Evolutionary conservation across 2,797 vertebrate species (phyloP).

Genomic region (Taenioides sp.): DNA sequence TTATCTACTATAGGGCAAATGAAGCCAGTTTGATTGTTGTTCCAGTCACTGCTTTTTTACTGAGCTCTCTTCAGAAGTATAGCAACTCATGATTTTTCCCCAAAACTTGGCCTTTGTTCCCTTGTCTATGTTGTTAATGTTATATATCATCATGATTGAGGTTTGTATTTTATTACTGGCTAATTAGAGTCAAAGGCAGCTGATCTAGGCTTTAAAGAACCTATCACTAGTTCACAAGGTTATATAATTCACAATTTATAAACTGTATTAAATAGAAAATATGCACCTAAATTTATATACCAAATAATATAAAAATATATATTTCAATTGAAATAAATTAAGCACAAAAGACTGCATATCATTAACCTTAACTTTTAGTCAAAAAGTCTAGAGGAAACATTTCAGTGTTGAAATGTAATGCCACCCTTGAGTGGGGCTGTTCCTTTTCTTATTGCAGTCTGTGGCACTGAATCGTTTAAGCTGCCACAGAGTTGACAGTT

Average conservation of each 20-base stretch:
- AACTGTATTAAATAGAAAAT: too few relatives aligned
- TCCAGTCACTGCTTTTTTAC: too few relatives aligned
- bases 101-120: too few relatives aligned
- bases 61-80: too few relatives aligned
- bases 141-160: too few relatives aligned
- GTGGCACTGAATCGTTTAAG: slow-evolving; percentile 62
- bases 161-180: too few relatives aligned
- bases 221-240: neutral
- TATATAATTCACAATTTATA: neutral
- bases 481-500: slow-evolving; percentile 65
- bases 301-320: neutral
- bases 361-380: slow-evolving; percentile 27
- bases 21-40: too few relatives aligned
- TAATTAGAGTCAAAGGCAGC: neutral
- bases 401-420: slow-evolving; percentile 56
- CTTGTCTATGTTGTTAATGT: too few relatives aligned
- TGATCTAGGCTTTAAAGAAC: neutral
- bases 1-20: too few relatives aligned
- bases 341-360: slow-evolving; percentile 19
- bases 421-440: slow-evolving; percentile 50
- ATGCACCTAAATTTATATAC: too few relatives aligned
- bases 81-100: too few relatives aligned
- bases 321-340: neutral
- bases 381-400: slow-evolving; percentile 50
- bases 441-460: slow-evolving; percentile 61